These are phyloP conservation scores for Brachionus manjavacas DNA, from an alignment of 1,140 invertebrate species.

Conservation along the genomic window DNA sequence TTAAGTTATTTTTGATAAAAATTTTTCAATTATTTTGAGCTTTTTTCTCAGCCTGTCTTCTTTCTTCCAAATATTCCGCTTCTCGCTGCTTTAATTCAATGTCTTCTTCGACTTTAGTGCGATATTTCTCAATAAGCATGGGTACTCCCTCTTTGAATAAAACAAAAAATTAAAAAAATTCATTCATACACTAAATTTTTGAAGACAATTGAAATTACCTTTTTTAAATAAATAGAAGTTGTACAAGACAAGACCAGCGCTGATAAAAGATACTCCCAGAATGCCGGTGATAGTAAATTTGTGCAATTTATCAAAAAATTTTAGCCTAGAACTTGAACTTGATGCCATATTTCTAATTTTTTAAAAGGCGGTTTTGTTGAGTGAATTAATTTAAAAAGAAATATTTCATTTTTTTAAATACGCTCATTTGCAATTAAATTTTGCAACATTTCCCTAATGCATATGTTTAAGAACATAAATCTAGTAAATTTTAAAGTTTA, in stretches of 20 bases:
- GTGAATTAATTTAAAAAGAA: neutral
- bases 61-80: slow-evolving; percentile 23
- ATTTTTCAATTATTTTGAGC: neutral
- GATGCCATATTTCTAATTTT: neutral
- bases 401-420: neutral
- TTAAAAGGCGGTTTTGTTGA: neutral
- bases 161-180: neutral
- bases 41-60: neutral
- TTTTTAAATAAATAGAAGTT: slow-evolving; percentile 42
- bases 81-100: slow-evolving; percentile 40
- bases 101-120: slow-evolving; percentile 35
- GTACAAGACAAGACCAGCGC: slow-evolving; percentile 14
- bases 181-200: neutral
- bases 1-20: neutral
- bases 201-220: slow-evolving; percentile 34
- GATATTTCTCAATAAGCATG: slow-evolving; percentile 42
- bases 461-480: neutral
- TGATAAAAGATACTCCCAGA: neutral
- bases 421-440: neutral
- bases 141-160: slow-evolving; percentile 34
- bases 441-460: neutral
- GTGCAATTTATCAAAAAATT: slow-evolving; percentile 32
- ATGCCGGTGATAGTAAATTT: neutral
- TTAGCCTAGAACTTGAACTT: neutral
- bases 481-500: neutral